These are phyloP conservation scores for Lacerta viridis DNA, from an alignment of 2,797 vertebrate species.

Conservation along the genomic window DNA sequence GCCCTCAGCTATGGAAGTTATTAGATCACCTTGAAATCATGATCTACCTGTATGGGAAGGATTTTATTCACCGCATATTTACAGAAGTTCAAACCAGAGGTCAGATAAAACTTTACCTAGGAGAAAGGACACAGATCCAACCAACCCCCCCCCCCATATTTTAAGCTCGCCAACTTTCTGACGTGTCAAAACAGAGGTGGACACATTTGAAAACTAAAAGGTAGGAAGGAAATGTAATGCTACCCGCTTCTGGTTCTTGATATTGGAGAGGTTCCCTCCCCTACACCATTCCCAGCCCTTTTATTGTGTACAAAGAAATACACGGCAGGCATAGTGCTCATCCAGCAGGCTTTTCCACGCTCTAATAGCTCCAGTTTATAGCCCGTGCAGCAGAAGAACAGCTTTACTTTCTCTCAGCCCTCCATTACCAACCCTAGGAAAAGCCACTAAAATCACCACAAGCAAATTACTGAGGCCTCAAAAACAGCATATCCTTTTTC, in stretches of 20 bases:
- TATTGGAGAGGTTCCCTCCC: not conserved
- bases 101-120: constrained; percentile 31
- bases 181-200: rapidly evolving
- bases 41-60: constrained; percentile 51
- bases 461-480: not conserved
- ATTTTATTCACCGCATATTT: constrained; percentile 33
- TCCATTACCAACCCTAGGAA: constrained; percentile 11
- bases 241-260: constrained; percentile 38
- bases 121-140: too few relatives aligned
- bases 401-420: constrained; percentile 30
- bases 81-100: constrained; percentile 37
- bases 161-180: constrained; percentile 39
- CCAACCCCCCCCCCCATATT: not conserved
- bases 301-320: constrained; percentile 43
- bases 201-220: constrained; percentile 51
- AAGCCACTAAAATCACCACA: constrained; percentile 24
- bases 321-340: not conserved
- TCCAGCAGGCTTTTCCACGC: constrained; percentile 4
- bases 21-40: constrained; percentile 40
- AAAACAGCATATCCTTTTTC: constrained; percentile 19
- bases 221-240: constrained; percentile 42
- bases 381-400: not conserved
- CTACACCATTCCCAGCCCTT: too few relatives aligned
- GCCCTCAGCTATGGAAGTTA: constrained; percentile 23
- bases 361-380: constrained; percentile 23